Evolutionary conservation across 2,888 invertebrate species (phyloP), one percentile per base, ranked within the genome.

Genomic region (Xanthorhoe spadicearia): DNA sequence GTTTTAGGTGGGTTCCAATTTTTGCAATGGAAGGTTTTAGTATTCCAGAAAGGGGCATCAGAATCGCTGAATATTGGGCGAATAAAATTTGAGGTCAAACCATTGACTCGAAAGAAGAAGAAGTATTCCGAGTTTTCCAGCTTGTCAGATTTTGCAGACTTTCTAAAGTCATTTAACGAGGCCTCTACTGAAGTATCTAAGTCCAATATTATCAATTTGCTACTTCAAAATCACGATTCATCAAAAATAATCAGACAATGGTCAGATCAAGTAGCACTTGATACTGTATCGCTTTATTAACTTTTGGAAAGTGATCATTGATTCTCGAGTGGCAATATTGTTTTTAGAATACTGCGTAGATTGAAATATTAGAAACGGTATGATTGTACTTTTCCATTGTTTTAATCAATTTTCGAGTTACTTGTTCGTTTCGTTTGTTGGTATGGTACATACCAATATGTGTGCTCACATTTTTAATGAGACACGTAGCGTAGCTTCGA

Each of bases 271-370:
- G 23, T 43, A 51, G 38, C 8, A 6, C 15, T 51, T 15, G 35
- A 59, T 59, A 49, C 15, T 23, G 19, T 60, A 67, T 63, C 23
- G 53, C 48, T 57, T 67, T 57, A 67, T 64, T 64, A 61, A 64
- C 60, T 61, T 15, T 52, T 49, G 32, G 56, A 64, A 53, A 8
- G 32, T 52, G 23, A 58, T 48, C 23, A 52, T 56, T 51, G 17
- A 59, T 59, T 59, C 62, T 64, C 56, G 17, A 67, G 67, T 64
- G 67, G 60, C 63, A 67, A 67, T 67, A 67, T 60, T 18, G 38
- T 10, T 57, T 32, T 19, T 17, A 32, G 6, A 17, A 18, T 7
- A 48, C 7, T 48, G 17, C 7, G 48, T 48, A 43, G 35, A 38
- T 38, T 9, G 38, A 13, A 43, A 43, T 43, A 13, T 43, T 13